Conservation (phyloP, 2,888 invertebrate genomes). For the Sericinus montela region DNA sequence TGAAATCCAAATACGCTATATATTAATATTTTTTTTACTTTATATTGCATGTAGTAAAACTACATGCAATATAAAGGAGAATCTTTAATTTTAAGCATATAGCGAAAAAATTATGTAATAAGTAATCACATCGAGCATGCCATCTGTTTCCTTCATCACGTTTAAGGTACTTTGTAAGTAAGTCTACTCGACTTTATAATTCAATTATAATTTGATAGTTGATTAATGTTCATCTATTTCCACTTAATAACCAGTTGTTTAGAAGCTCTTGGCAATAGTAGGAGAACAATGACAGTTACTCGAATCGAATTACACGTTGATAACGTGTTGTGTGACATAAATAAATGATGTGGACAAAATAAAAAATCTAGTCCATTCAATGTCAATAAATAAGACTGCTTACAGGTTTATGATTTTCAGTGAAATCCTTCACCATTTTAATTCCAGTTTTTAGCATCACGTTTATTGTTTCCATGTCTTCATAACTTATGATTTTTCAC, state of each 20-base stretch:
- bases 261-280: neutral
- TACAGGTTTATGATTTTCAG: conserved; percentile 61
- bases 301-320: conserved; percentile 4
- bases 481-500: neutral
- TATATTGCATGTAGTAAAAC: too few relatives aligned
- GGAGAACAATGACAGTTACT: neutral
- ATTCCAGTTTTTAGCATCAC: conserved; percentile 68
- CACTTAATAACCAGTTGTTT: neutral
- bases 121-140: too few relatives aligned
- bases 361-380: conserved; percentile 1
- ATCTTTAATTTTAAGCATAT: too few relatives aligned
- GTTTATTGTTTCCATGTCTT: conserved; percentile 59
- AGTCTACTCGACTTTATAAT: too few relatives aligned
- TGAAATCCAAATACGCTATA: too few relatives aligned
- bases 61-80: too few relatives aligned
- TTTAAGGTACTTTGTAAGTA: too few relatives aligned
- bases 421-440: conserved; percentile 67
- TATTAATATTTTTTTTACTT: too few relatives aligned
- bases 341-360: neutral
- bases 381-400: conserved; percentile 35
- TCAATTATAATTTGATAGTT: too few relatives aligned
- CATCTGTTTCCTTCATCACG: too few relatives aligned
- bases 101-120: too few relatives aligned
- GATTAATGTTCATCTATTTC: too few relatives aligned
- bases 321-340: conserved; percentile 4